Percentiles rank a stretch among this genome's conserved stretches.
Evolutionary conservation across 2,113 vertebrate genomes (phyloP).

Genomic region (Clarias batrachus): DNA sequence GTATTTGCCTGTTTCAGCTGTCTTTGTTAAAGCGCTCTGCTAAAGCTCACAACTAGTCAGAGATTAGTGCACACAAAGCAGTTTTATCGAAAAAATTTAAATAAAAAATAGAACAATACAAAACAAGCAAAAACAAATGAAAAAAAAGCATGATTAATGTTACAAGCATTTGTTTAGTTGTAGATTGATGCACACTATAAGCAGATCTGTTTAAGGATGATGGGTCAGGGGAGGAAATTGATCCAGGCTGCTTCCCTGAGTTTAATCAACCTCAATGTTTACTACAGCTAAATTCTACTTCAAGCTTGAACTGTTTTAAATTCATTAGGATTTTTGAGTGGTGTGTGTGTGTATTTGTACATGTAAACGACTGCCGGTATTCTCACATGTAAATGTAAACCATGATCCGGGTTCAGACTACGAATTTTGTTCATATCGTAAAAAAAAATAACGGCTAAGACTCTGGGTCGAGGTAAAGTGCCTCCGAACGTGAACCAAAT

Average conservation of each 20-base stretch:
- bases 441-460: constrained; percentile 9
- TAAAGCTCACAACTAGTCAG: constrained; percentile 19
- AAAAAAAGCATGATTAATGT: constrained; percentile 61
- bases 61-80: constrained; percentile 61
- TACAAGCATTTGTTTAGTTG: constrained; percentile 62
- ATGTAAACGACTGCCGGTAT: background rate
- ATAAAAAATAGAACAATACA: constrained; percentile 67
- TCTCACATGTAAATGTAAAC: constrained; percentile 17
- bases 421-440: constrained; percentile 33
- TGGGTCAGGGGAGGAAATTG: constrained; percentile 60
- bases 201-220: constrained; percentile 59
- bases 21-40: constrained; percentile 47
- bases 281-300: constrained; percentile 1
- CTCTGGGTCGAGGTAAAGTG: background rate
- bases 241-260: constrained; percentile 82
- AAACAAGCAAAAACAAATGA: constrained; percentile 63
- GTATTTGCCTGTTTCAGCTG: constrained; percentile 1
- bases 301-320: constrained; percentile 15
- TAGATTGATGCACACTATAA: constrained; percentile 60
- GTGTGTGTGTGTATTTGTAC: background rate
- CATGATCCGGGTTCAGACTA: background rate
- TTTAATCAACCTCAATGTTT: constrained; percentile 45
- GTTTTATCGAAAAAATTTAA: constrained; percentile 57
- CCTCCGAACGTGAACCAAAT: background rate
- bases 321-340: background rate